Conservation (phyloP, 2,113 vertebrate species). For the Choloepus hoffmanni region DNA sequence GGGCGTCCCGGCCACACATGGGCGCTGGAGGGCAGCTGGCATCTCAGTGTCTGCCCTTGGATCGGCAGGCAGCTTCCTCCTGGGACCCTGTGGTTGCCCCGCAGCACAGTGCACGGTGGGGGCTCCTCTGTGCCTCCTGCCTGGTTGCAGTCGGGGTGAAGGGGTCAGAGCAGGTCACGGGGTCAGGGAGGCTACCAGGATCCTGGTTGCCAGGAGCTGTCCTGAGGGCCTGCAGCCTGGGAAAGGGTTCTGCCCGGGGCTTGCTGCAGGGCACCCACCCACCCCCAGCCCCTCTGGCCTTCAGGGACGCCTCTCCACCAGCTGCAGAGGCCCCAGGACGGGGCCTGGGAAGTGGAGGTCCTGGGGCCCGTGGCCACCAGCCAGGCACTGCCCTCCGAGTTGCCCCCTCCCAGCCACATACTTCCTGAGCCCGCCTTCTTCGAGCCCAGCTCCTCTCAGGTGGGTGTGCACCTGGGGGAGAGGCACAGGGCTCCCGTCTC, state of each 20-base stretch:
- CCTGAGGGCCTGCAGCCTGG: too few species aligned
- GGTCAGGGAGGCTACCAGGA: too few species aligned
- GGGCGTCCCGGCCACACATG: background rate
- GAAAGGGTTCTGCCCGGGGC: too few species aligned
- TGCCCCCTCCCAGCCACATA: slow-evolving; percentile 82
- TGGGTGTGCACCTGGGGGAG: slow-evolving; percentile 77
- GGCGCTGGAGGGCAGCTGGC: too few species aligned
- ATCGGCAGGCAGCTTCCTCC: too few species aligned
- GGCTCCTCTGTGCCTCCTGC: too few species aligned
- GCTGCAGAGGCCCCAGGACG: slow-evolving; percentile 90
- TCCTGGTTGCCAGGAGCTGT: too few species aligned
- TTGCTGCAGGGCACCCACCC: background rate
- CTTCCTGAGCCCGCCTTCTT: slow-evolving; percentile 86
- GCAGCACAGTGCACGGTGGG: too few species aligned
- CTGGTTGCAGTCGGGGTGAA: background rate
- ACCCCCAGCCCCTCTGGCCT: background rate
- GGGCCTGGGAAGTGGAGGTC: slow-evolving; percentile 87
- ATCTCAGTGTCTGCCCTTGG: too few species aligned
- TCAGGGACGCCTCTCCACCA: slow-evolving; percentile 91
- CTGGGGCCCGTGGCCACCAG: slow-evolving; percentile 74
- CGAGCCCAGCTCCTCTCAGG: slow-evolving; percentile 85
- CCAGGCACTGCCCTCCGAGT: slow-evolving; percentile 87
- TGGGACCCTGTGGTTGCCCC: too few species aligned
- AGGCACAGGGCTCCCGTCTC: background rate
- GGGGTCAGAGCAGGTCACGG: too few species aligned